Evolutionary conservation across 2,888 invertebrate species (phyloP).

Genomic region (Caradrina kadenii): DNA sequence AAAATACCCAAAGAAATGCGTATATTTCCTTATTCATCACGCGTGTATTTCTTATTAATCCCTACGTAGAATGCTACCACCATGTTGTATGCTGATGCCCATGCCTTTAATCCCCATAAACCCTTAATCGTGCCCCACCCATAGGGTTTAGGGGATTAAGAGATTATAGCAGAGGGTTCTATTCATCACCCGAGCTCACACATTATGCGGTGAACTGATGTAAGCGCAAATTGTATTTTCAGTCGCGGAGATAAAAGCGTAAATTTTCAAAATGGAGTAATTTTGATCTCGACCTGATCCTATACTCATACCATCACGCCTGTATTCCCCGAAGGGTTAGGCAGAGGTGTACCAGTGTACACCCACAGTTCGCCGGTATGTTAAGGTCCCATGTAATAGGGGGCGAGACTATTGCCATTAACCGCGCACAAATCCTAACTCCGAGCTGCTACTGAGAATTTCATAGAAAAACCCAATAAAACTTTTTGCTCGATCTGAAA

Average conservation of each 20-base stretch:
- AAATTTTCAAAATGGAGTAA: constrained; percentile 5
- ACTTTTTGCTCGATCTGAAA: too few relatives aligned
- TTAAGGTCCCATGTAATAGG: too few relatives aligned
- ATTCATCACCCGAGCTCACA: constrained; percentile 48
- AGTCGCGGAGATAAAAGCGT: not conserved
- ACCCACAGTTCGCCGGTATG: too few relatives aligned
- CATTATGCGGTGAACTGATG: constrained; percentile 25
- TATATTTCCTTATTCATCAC: constrained; percentile 11
- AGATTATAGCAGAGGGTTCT: constrained; percentile 43
- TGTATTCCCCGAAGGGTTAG: too few relatives aligned
- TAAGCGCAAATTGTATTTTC: constrained; percentile 31
- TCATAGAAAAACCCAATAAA: too few relatives aligned
- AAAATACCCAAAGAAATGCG: constrained; percentile 7
- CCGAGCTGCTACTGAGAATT: too few relatives aligned
- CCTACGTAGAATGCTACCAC: constrained; percentile 1
- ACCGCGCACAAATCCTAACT: too few relatives aligned
- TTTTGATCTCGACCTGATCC: not conserved
- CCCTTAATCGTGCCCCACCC: constrained; percentile 38
- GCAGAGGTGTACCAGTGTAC: too few relatives aligned
- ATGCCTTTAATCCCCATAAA: constrained; percentile 30
- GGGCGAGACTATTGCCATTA: too few relatives aligned
- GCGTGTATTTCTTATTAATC: constrained; percentile 30
- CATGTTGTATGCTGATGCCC: constrained; percentile 27
- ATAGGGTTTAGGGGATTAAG: constrained; percentile 43
- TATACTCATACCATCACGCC: too few relatives aligned